Evolutionary conservation across 2,888 invertebrate species (phyloP).

Genomic region (Notodonta ziczac): DNA sequence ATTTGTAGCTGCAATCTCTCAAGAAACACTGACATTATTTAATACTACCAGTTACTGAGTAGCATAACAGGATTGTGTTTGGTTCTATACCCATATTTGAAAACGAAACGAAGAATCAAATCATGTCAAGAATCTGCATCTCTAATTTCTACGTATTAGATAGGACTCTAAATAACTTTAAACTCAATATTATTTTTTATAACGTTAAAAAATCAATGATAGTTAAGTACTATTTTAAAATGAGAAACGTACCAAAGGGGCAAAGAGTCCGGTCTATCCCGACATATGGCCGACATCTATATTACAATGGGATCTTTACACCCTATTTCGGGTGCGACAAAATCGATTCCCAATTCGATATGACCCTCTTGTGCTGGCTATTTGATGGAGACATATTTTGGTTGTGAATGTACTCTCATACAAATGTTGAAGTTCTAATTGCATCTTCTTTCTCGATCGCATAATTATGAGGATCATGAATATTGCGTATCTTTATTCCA

Average conservation of each 20-base stretch:
- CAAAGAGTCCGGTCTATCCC: slow-evolving; percentile 49
- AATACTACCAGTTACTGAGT: too few relatives aligned
- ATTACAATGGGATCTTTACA: slow-evolving; percentile 79
- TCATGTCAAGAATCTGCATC: too few relatives aligned
- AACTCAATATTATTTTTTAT: not conserved
- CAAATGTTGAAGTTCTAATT: not conserved
- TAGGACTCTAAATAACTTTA: too few relatives aligned
- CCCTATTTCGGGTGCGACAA: slow-evolving; percentile 81
- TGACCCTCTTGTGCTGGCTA: slow-evolving; percentile 72
- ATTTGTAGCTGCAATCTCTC: too few relatives aligned
- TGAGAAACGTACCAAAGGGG: slow-evolving; percentile 39
- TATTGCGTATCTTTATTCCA: too few relatives aligned
- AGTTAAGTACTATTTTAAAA: slow-evolving; percentile 27
- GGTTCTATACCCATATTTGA: too few relatives aligned
- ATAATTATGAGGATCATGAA: too few relatives aligned
- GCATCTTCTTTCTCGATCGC: not conserved
- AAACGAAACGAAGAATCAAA: too few relatives aligned
- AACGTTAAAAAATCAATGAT: slow-evolving; percentile 4
- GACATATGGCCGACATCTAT: slow-evolving; percentile 80
- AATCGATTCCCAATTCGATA: slow-evolving; percentile 82
- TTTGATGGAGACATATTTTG: slow-evolving; percentile 60
- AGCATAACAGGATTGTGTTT: too few relatives aligned
- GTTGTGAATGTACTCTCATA: slow-evolving; percentile 24
- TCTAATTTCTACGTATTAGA: too few relatives aligned
- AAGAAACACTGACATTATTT: too few relatives aligned